Conservation (phyloP, 2,797 vertebrate genomes). For the Rallus crepitans region DNA sequence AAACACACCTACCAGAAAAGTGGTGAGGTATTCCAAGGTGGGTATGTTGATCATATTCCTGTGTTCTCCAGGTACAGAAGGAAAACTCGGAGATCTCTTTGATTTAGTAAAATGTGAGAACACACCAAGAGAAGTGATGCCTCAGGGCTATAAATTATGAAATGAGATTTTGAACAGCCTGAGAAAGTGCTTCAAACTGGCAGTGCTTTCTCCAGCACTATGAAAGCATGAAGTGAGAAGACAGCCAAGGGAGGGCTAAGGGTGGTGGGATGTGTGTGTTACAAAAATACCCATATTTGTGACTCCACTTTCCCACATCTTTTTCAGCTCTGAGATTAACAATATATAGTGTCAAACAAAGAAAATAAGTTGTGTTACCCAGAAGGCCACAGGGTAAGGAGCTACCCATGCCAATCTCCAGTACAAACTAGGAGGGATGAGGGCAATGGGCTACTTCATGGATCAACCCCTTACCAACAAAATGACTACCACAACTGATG, state of each 20-base stretch:
- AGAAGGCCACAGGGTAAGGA: neutral
- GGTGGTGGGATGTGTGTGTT: neutral
- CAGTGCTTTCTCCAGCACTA: neutral
- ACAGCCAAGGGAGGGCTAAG: neutral
- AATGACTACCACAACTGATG: neutral
- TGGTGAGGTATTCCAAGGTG: neutral
- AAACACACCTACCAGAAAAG: neutral
- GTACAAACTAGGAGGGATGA: rapidly evolving
- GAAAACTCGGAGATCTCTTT: neutral
- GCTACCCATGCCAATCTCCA: neutral
- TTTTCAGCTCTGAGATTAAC: neutral
- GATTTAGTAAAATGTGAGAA: neutral
- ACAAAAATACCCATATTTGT: neutral
- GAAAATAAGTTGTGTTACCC: neutral
- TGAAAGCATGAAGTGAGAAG: neutral
- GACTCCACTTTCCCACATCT: neutral
- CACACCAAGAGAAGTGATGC: neutral
- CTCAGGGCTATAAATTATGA: neutral
- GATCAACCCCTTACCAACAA: neutral
- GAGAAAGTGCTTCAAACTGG: neutral
- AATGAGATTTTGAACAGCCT: neutral
- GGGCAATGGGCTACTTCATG: neutral
- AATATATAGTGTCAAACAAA: neutral
- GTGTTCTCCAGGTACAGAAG: neutral
- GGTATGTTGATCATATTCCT: neutral